A percentile compares a stretch with the other conserved stretches of the same genome.
These are phyloP conservation scores for Lordiphosa stackelbergi DNA, from an alignment of 1,140 invertebrate species.

Conservation along the genomic window DNA sequence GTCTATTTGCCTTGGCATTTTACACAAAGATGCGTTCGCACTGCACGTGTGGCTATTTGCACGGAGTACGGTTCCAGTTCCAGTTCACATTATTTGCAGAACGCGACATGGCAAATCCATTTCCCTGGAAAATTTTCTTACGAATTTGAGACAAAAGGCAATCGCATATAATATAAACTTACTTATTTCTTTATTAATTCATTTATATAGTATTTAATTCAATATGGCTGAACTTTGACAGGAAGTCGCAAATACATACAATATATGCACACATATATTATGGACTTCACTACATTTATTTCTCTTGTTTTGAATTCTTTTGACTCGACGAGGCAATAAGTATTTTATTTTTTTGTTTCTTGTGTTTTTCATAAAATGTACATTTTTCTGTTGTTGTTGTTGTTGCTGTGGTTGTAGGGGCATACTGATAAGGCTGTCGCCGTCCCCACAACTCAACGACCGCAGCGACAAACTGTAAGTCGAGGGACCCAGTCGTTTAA, in stretches of 20 bases:
- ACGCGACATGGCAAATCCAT: neutral
- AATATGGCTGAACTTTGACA: slow-evolving; percentile 53
- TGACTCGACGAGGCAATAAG: slow-evolving; percentile 32
- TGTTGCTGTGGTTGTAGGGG: slow-evolving; percentile 42
- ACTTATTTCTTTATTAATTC: neutral
- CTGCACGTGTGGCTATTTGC: slow-evolving; percentile 49
- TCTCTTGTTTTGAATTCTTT: slow-evolving; percentile 69
- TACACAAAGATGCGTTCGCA: slow-evolving; percentile 32
- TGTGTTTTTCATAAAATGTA: slow-evolving; percentile 10
- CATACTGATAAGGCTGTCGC: slow-evolving; percentile 50
- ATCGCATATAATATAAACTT: slow-evolving; percentile 15
- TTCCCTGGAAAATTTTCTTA: slow-evolving; percentile 38
- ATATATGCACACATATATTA: slow-evolving; percentile 20
- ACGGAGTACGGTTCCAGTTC: slow-evolving; percentile 8
- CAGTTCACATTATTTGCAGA: neutral
- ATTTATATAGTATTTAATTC: slow-evolving; percentile 18
- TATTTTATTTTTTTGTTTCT: slow-evolving; percentile 22
- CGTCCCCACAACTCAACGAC: slow-evolving; percentile 47
- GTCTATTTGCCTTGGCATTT: slow-evolving; percentile 50
- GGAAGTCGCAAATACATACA: slow-evolving; percentile 31
- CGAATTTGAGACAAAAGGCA: slow-evolving; percentile 21
- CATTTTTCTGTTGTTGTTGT: slow-evolving; percentile 25
- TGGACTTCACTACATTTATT: slow-evolving; percentile 38
- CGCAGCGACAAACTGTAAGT: slow-evolving; percentile 32
- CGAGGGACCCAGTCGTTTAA: slow-evolving; percentile 9